phyloP scores from a whole-genome alignment of 2,797 vertebrate genomes.

The Artibeus jamaicensis region DNA sequence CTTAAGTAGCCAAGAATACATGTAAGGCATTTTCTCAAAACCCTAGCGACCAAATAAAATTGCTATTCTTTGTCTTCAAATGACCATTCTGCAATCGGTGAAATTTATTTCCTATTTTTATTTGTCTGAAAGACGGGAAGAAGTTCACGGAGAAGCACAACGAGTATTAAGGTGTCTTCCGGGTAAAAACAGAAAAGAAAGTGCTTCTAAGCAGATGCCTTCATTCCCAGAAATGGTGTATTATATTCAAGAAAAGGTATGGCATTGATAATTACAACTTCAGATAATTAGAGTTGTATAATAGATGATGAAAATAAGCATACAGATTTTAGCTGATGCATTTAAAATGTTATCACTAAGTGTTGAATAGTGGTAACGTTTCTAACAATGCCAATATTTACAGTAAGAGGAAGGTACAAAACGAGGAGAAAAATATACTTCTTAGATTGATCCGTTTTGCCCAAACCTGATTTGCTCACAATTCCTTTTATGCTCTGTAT shows the following conservation, averaged over 20 bases:
- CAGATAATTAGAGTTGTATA: not conserved
- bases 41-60: not conserved
- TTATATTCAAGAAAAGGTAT: conserved; percentile 97
- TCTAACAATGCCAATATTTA: conserved; percentile 32
- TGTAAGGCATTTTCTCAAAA: conserved; percentile 41
- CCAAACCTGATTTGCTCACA: conserved; percentile 3
- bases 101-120: conserved; percentile 53
- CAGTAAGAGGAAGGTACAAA: not conserved
- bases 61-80: not conserved
- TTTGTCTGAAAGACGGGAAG: conserved; percentile 89
- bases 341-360: conserved; percentile 33
- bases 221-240: conserved; percentile 97
- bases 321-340: not conserved
- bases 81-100: not conserved
- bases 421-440: not conserved
- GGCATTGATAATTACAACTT: conserved; percentile 22
- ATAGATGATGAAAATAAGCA: conserved; percentile 10
- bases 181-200: conserved; percentile 88
- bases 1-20: conserved; percentile 4
- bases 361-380: conserved; percentile 9
- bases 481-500: not conserved
- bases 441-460: conserved; percentile 2
- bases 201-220: conserved; percentile 91
- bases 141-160: conserved; percentile 94
- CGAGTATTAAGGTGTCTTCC: conserved; percentile 89